phyloP scores from a whole-genome alignment of 2,113 vertebrate species.

The Saguinus imperator region DNA sequence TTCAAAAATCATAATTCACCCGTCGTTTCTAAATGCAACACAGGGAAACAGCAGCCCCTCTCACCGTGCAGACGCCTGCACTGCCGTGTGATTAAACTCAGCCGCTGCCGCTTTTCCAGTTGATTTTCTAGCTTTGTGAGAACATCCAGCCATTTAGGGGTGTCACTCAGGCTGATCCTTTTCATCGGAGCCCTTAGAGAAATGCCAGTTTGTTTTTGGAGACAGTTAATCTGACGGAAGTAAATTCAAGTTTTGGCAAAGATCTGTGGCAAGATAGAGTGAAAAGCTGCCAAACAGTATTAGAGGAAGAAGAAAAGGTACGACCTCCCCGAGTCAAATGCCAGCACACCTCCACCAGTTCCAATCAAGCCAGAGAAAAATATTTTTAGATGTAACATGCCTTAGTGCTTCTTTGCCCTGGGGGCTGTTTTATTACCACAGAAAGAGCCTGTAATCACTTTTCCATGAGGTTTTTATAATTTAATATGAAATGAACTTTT shows the following conservation, averaged over 20 bases:
- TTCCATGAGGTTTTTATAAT: constrained; percentile 74
- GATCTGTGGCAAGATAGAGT: constrained; percentile 83
- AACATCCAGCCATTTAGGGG: constrained; percentile 77
- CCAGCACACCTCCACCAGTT: constrained; percentile 81
- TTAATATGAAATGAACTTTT: constrained; percentile 70
- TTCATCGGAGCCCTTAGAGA: constrained; percentile 81
- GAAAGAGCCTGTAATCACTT: constrained; percentile 81
- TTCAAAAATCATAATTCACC: constrained; percentile 77
- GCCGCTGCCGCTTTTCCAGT: constrained; percentile 70
- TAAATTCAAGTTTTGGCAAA: constrained; percentile 91
- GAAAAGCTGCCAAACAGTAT: constrained; percentile 85
- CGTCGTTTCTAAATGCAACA: constrained; percentile 61
- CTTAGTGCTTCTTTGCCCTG: constrained; percentile 77
- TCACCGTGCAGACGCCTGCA: constrained; percentile 69
- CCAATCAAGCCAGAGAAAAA: constrained; percentile 74
- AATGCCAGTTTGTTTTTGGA: constrained; percentile 87
- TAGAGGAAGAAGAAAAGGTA: constrained; percentile 79
- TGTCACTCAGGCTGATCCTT: constrained; percentile 84
- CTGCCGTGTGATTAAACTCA: constrained; percentile 74
- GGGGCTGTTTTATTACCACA: constrained; percentile 76
- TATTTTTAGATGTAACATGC: constrained; percentile 83
- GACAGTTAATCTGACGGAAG: constrained; percentile 91
- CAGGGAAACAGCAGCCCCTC: constrained; percentile 67
- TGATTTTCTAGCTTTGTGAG: constrained; percentile 79
- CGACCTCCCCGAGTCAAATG: constrained; percentile 79